Conservation (phyloP, 1,140 invertebrate genomes). For the Drosophila quadrilineata region DNA sequence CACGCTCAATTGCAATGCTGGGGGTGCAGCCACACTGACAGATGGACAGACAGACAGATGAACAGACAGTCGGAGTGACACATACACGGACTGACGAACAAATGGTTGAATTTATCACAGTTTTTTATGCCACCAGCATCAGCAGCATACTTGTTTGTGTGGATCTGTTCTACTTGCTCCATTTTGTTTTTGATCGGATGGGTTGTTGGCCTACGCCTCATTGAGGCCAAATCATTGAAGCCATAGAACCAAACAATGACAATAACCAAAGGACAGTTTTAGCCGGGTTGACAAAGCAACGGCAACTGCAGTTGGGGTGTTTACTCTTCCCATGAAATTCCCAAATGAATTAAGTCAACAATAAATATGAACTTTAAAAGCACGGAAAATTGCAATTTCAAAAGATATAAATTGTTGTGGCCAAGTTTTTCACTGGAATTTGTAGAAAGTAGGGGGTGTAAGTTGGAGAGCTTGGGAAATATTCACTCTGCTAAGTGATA, state of each 20-base stretch:
- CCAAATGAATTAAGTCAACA: constrained; percentile 7
- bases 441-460: no score
- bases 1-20: constrained; percentile 25
- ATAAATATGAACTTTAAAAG: no score
- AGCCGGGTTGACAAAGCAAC: not conserved
- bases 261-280: not conserved
- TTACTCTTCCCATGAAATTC: no score
- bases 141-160: constrained; percentile 28
- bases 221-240: not conserved
- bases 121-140: constrained; percentile 15
- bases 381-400: no score
- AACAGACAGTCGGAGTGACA: no score
- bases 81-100: not conserved
- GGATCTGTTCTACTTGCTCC: no score
- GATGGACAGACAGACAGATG: not conserved
- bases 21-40: no score
- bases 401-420: no score
- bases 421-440: no score
- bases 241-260: not conserved
- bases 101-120: constrained; percentile 12
- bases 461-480: no score
- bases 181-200: constrained; percentile 17
- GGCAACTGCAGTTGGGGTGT: no score
- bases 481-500: no score
- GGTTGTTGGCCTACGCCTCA: constrained; percentile 5